Conservation (phyloP, 1,140 invertebrate species). For the Drosophila insularis region DNA sequence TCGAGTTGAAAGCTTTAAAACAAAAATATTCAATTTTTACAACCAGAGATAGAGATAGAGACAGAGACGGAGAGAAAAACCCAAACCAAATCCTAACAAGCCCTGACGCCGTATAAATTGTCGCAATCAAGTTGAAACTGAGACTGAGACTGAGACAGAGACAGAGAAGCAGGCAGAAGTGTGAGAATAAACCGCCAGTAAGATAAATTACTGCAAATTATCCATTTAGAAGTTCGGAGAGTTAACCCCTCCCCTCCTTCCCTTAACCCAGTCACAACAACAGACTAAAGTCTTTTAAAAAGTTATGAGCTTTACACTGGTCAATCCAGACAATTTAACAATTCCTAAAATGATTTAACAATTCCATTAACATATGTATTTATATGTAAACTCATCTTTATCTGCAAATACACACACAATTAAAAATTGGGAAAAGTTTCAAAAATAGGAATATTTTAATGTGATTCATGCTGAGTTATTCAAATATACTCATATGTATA, state of each 20-base stretch:
- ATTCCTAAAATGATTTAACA: neutral
- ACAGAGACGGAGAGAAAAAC: neutral
- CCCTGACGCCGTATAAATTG: constrained; percentile 68
- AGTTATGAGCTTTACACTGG: neutral
- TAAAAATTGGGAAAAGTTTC: neutral
- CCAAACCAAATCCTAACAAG: constrained; percentile 62
- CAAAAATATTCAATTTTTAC: constrained; percentile 42
- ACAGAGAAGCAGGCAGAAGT: neutral
- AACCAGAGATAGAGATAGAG: constrained; percentile 1
- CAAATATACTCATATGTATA: constrained; percentile 1
- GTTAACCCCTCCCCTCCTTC: constrained; percentile 13
- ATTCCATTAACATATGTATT: neutral
- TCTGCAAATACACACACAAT: no score
- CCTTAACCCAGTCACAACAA: neutral
- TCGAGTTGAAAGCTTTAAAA: constrained; percentile 13
- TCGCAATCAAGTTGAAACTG: constrained; percentile 67
- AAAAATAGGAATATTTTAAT: neutral
- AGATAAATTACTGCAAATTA: constrained; percentile 79
- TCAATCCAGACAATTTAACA: constrained; percentile 47
- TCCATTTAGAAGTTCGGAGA: constrained; percentile 67
- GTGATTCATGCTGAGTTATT: neutral
- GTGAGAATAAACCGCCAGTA: constrained; percentile 52
- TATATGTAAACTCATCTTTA: neutral
- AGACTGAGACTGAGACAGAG: constrained; percentile 43
- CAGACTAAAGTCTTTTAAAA: neutral